Evolutionary conservation across 2,888 invertebrate genomes (phyloP).

Genomic region (Hartigia nigra): DNA sequence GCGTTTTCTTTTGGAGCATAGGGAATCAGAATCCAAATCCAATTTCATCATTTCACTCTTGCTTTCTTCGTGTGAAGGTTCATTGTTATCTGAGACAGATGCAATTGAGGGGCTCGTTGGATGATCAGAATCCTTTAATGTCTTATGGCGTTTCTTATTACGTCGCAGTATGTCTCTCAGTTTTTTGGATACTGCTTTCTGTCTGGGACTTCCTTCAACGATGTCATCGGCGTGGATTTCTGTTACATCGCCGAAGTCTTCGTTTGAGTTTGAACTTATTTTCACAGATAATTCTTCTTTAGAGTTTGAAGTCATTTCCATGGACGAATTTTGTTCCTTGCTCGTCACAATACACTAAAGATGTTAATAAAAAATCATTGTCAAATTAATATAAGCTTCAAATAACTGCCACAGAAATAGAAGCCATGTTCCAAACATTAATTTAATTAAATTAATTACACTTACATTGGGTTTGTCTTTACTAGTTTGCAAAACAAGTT

Average conservation of each 20-base stretch:
- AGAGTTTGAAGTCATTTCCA: not conserved
- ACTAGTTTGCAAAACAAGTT: conserved; percentile 36
- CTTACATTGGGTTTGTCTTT: conserved; percentile 31
- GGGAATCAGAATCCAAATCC: not conserved
- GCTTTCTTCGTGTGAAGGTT: not conserved
- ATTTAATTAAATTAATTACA: not conserved
- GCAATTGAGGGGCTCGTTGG: not conserved
- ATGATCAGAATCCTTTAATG: not conserved
- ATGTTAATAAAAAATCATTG: not conserved
- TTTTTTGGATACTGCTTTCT: not conserved
- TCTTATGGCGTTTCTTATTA: not conserved
- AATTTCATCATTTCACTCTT: not conserved
- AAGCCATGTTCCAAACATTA: not conserved
- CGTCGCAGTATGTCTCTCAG: not conserved
- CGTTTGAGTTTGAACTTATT: not conserved
- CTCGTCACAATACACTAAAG: not conserved
- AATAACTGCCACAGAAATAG: not conserved
- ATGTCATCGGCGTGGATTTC: not conserved
- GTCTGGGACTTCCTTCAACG: not conserved
- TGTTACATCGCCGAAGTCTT: not conserved
- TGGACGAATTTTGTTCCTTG: not conserved
- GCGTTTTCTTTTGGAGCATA: not conserved
- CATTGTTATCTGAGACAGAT: not conserved
- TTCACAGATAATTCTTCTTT: not conserved
- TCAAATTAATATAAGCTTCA: not conserved